phyloP scores from a whole-genome alignment of 2,113 vertebrate genomes.

The Carlito syrichta region DNA sequence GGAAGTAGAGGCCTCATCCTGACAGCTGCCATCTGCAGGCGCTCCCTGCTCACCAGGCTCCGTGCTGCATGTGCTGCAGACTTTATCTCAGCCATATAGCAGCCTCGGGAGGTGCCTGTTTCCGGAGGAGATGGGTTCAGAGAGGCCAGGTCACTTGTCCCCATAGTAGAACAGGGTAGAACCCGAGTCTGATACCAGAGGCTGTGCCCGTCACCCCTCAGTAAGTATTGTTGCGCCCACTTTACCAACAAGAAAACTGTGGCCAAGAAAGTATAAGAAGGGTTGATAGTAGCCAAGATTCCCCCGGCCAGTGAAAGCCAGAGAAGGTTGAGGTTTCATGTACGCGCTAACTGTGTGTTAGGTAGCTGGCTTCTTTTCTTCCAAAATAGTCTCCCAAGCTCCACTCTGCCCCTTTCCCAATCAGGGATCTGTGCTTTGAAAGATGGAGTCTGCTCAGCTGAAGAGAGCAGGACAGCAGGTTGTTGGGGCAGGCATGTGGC shows the following conservation, averaged over 20 bases:
- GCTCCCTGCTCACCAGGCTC: not conserved
- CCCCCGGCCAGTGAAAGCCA: not conserved
- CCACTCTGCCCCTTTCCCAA: not conserved
- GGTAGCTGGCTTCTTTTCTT: not conserved
- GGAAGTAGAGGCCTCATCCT: no score
- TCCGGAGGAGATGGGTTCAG: not conserved
- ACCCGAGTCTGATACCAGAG: not conserved
- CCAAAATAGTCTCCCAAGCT: fast-evolving
- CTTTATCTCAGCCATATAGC: not conserved
- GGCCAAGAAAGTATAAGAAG: not conserved
- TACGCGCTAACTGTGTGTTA: fast-evolving
- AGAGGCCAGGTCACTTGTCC: not conserved
- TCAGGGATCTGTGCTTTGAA: not conserved
- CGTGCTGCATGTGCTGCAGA: not conserved
- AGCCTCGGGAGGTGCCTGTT: not conserved
- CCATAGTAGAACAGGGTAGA: not conserved
- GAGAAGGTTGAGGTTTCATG: not conserved
- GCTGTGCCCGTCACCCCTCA: not conserved
- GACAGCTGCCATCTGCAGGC: not conserved
- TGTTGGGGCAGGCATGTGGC: fast-evolving
- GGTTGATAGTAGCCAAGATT: fast-evolving
- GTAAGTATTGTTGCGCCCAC: not conserved
- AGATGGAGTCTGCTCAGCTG: fast-evolving
- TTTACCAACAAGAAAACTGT: not conserved
- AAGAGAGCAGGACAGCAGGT: not conserved